Percentiles rank a stretch among this genome's conserved stretches.
These are phyloP conservation scores for Atta cephalotes DNA, from an alignment of 1,140 invertebrate species.

Conservation along the genomic window DNA sequence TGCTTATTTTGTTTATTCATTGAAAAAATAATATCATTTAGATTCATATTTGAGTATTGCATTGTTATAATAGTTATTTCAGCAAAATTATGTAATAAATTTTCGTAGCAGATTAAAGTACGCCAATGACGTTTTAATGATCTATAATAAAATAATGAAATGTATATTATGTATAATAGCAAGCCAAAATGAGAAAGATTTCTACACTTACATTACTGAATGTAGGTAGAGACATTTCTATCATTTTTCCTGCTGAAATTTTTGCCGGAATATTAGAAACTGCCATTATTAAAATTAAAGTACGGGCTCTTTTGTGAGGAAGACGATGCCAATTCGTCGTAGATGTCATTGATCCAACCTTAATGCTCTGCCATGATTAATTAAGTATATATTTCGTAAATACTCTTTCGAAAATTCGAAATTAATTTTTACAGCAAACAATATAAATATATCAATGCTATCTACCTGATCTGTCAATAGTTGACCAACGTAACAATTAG, in stretches of 20 bases:
- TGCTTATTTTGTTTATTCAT: neutral
- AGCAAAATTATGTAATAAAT: neutral
- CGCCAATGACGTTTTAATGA: slow-evolving; percentile 64
- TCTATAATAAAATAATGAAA: slow-evolving; percentile 5
- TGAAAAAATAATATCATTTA: neutral
- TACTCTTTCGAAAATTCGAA: neutral
- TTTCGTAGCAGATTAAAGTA: slow-evolving; percentile 70
- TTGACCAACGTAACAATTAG: slow-evolving; percentile 76
- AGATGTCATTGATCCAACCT: slow-evolving; percentile 59
- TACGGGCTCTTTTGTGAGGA: slow-evolving; percentile 57
- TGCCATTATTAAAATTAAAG: slow-evolving; percentile 71
- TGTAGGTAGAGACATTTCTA: slow-evolving; percentile 68
- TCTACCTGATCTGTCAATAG: slow-evolving; percentile 71
- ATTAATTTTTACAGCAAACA: slow-evolving; percentile 23
- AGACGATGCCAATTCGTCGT: slow-evolving; percentile 70
- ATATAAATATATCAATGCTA: neutral
- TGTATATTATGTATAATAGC: neutral
- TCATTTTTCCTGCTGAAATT: slow-evolving; percentile 72
- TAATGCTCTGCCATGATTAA: slow-evolving; percentile 58
- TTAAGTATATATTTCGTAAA: neutral
- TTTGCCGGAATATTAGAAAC: slow-evolving; percentile 71
- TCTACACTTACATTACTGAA: slow-evolving; percentile 73
- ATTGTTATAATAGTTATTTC: neutral
- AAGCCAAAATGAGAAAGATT: neutral
- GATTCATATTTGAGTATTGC: neutral